Evolutionary conservation across 2,888 invertebrate species (phyloP).

Genomic region (Encarsia formosa): DNA sequence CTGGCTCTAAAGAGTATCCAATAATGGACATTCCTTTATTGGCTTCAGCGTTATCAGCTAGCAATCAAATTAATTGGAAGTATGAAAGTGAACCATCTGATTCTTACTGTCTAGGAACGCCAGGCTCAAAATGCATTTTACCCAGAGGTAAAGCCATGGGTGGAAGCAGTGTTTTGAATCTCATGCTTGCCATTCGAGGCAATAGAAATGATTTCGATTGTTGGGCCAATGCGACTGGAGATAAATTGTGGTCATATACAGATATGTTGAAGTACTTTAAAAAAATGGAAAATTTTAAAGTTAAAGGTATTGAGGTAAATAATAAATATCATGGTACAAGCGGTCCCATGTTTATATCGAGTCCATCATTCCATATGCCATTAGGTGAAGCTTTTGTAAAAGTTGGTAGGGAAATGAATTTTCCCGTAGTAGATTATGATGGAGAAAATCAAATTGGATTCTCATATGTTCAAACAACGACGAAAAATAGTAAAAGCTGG

Average conservation of each 20-base stretch:
- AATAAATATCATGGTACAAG: constrained; percentile 74
- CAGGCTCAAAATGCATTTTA: constrained; percentile 41
- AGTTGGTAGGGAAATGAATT: constrained; percentile 77
- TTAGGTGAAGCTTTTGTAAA: constrained; percentile 74
- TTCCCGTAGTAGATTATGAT: constrained; percentile 66
- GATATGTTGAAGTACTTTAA: constrained; percentile 78
- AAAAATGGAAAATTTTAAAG: constrained; percentile 80
- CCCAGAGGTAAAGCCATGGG: constrained; percentile 73
- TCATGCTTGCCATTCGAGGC: constrained; percentile 78
- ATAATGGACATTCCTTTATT: constrained; percentile 72
- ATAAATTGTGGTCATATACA: constrained; percentile 80
- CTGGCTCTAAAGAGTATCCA: constrained; percentile 64
- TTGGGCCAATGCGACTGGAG: constrained; percentile 70
- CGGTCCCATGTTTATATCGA: constrained; percentile 78
- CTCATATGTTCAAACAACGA: constrained; percentile 80
- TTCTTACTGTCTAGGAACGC: constrained; percentile 61
- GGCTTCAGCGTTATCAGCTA: constrained; percentile 68
- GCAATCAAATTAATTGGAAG: constrained; percentile 68
- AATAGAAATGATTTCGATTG: constrained; percentile 68
- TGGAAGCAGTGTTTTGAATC: constrained; percentile 74
- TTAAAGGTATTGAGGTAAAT: constrained; percentile 73
- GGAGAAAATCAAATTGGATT: constrained; percentile 80
- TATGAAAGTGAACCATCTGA: constrained; percentile 77
- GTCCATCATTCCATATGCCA: constrained; percentile 78
- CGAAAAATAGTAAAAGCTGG: constrained; percentile 77